A percentile compares a stretch with the other conserved stretches of the same genome.
These are phyloP conservation scores for Prolemur simus DNA, from an alignment of 2,113 vertebrate species.

Conservation along the genomic window DNA sequence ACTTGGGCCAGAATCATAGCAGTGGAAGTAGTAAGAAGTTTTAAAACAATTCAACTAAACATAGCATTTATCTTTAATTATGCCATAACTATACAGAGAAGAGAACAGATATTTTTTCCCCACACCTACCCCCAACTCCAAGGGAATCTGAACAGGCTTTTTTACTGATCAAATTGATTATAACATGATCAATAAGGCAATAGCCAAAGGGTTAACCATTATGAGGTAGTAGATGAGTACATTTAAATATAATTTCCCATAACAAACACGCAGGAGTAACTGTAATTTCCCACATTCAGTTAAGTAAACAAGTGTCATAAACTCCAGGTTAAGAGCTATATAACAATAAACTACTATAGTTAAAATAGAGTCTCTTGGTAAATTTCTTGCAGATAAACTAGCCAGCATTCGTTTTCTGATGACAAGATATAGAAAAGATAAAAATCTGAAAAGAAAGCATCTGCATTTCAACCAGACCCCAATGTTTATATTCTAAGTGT, in stretches of 20 bases:
- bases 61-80: neutral
- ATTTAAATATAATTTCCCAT: conserved; percentile 40
- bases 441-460: neutral
- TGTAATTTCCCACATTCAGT: neutral
- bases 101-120: neutral
- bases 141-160: neutral
- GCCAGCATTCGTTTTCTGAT: neutral
- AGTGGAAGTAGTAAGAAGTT: neutral
- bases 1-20: neutral
- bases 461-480: neutral
- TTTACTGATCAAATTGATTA: conserved; percentile 4
- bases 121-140: neutral
- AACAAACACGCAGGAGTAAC: neutral
- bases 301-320: conserved; percentile 8
- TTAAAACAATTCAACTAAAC: neutral
- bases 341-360: neutral
- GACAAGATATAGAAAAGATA: neutral
- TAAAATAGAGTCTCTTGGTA: neutral
- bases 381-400: conserved; percentile 30
- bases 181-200: neutral
- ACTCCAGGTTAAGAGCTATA: neutral
- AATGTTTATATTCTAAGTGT: neutral
- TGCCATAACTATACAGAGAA: neutral
- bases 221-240: neutral
- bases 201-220: neutral